phyloP scores from a whole-genome alignment of 2,888 invertebrate genomes.

The Agrochola litura region DNA sequence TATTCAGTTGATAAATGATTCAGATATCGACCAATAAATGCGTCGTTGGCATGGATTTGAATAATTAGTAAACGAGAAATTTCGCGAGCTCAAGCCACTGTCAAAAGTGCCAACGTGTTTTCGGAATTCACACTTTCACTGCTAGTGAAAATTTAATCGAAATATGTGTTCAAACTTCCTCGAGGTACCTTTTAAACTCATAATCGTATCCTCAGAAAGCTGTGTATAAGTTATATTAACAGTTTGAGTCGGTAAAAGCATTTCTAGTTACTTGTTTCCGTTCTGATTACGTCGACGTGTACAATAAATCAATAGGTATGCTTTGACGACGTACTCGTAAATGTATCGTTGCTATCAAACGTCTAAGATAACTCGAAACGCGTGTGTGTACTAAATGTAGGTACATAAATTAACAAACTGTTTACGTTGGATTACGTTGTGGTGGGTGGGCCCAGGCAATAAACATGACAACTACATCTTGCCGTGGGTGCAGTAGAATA shows the following conservation, averaged over 20 bases:
- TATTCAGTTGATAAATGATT: conserved; percentile 48
- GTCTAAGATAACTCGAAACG: conserved; percentile 30
- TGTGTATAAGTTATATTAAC: conserved; percentile 19
- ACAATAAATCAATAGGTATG: conserved; percentile 35
- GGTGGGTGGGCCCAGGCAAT: background rate
- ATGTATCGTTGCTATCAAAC: conserved; percentile 21
- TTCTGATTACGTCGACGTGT: conserved; percentile 36
- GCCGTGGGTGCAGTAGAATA: background rate
- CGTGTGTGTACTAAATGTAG: conserved; percentile 26
- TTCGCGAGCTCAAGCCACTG: conserved; percentile 38
- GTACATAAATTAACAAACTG: conserved; percentile 17
- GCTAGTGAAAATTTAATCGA: conserved; percentile 29
- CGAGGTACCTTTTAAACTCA: conserved; percentile 27
- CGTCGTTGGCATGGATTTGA: conserved; percentile 41
- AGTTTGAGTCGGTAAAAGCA: conserved; percentile 41
- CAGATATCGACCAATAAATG: conserved; percentile 42
- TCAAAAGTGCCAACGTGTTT: conserved; percentile 48
- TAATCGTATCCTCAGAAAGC: conserved; percentile 17
- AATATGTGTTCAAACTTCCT: conserved; percentile 35
- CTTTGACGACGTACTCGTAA: conserved; percentile 23
- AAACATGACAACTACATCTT: background rate
- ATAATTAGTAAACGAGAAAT: conserved; percentile 52
- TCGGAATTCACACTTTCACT: conserved; percentile 53
- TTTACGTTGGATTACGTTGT: conserved; percentile 15
- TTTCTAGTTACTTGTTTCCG: conserved; percentile 33